phyloP scores from a whole-genome alignment of 2,113 vertebrate species.

The Barbus barbus region DNA sequence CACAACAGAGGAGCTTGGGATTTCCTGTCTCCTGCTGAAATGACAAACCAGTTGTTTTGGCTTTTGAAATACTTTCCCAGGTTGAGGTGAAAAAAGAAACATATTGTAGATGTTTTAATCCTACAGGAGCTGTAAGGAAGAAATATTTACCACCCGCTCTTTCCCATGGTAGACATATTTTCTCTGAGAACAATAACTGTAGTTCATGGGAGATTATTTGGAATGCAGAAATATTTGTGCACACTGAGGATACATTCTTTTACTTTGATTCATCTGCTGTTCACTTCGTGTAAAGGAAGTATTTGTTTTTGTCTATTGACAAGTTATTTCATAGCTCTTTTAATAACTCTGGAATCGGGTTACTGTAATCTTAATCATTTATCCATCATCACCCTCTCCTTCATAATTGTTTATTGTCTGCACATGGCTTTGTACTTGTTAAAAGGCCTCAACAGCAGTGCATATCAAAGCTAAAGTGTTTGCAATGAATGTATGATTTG shows the following conservation, averaged over 20 bases:
- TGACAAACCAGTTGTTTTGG: conserved; percentile 44
- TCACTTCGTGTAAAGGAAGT: not conserved
- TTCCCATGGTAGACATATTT: conserved; percentile 15
- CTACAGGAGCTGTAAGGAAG: conserved; percentile 17
- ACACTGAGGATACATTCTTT: not conserved
- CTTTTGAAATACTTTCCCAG: conserved; percentile 41
- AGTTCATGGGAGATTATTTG: conserved; percentile 1
- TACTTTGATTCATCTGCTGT: not conserved
- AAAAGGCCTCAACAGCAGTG: not conserved
- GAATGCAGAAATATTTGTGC: not conserved
- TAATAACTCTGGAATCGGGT: not conserved
- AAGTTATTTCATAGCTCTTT: not conserved
- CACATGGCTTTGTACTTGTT: not conserved
- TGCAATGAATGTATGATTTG: conserved; percentile 26
- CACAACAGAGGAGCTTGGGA: conserved; percentile 39
- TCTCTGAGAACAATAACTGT: not conserved
- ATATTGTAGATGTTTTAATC: conserved; percentile 8
- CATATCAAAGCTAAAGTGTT: conserved; percentile 1
- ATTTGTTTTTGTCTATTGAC: not conserved
- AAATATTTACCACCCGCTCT: not conserved
- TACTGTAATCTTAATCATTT: not conserved
- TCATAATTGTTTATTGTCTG: not conserved
- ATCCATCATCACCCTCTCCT: not conserved
- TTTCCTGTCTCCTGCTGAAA: conserved; percentile 48
- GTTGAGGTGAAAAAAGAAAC: conserved; percentile 51